These are phyloP conservation scores for Brachyptera risi DNA, from an alignment of 2,888 invertebrate genomes.

Conservation along the genomic window DNA sequence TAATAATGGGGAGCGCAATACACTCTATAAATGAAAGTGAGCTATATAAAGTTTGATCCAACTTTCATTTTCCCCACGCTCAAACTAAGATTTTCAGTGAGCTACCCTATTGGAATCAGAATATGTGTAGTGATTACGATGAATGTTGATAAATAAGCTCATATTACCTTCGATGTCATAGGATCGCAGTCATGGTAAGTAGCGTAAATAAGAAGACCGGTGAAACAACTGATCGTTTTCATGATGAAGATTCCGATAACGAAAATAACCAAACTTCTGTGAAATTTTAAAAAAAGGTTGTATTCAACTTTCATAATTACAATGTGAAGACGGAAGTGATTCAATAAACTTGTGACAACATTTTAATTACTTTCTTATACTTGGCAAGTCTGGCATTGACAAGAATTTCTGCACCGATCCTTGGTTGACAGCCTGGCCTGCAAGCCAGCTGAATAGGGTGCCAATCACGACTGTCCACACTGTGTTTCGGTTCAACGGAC, in stretches of 20 bases:
- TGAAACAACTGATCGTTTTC: constrained; percentile 25
- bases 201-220: constrained; percentile 46
- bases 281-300: too few species aligned
- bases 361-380: constrained; percentile 52
- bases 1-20: too few species aligned
- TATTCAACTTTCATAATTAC: too few species aligned
- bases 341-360: too few species aligned
- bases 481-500: constrained; percentile 39
- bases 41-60: too few species aligned
- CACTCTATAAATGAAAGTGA: too few species aligned
- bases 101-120: too few species aligned
- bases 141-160: too few species aligned
- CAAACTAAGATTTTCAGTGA: too few species aligned
- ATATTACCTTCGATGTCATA: constrained; percentile 42
- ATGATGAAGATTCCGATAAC: constrained; percentile 24
- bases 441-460: constrained; percentile 53
- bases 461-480: constrained; percentile 58
- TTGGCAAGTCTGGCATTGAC: constrained; percentile 53
- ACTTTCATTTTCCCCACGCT: too few species aligned
- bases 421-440: constrained; percentile 54
- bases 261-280: constrained; percentile 26
- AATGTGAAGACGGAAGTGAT: too few species aligned
- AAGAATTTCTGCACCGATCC: constrained; percentile 57
- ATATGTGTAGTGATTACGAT: background rate
- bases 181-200: constrained; percentile 47